These are phyloP conservation scores for Lacerta agilis DNA, from an alignment of 2,797 vertebrate genomes.

Conservation along the genomic window DNA sequence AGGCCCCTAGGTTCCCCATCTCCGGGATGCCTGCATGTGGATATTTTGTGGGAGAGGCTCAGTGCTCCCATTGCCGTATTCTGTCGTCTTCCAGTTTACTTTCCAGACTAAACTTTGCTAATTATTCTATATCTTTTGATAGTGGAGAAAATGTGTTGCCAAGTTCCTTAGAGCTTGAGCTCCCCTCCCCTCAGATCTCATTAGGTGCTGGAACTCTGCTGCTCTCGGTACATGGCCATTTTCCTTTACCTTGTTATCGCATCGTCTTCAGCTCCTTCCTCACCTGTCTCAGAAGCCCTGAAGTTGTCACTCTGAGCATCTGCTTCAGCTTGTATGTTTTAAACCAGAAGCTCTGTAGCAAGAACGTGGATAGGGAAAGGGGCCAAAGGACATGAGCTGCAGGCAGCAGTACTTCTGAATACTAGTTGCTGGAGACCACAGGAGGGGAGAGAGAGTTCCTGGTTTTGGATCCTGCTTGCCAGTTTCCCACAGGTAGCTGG, in stretches of 20 bases:
- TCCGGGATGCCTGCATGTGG: not conserved
- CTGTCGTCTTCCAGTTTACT: conserved; percentile 17
- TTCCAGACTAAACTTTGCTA: conserved; percentile 43
- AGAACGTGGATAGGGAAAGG: not conserved
- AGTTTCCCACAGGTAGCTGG: too few relatives aligned
- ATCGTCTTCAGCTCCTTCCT: conserved; percentile 21
- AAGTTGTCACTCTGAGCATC: conserved; percentile 10
- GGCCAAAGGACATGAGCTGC: not conserved
- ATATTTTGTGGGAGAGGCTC: too few relatives aligned
- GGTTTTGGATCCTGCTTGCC: too few relatives aligned
- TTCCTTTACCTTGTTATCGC: conserved; percentile 29
- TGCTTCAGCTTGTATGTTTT: conserved; percentile 17
- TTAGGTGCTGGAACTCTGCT: conserved; percentile 49
- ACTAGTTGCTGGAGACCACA: too few relatives aligned
- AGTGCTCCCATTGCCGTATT: not conserved
- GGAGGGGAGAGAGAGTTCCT: too few relatives aligned
- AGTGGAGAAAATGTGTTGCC: conserved; percentile 56
- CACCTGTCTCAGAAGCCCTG: not conserved
- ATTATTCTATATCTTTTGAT: conserved; percentile 50
- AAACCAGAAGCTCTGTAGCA: not conserved
- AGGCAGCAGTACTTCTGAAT: too few relatives aligned
- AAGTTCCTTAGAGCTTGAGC: conserved; percentile 27
- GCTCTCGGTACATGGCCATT: conserved; percentile 33
- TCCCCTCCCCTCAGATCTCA: conserved; percentile 61
- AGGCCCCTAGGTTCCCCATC: too few relatives aligned